Base-by-base conservation (phyloP, 92 coral and sea anemone species). In the Phenganax stokvisi region DNA sequence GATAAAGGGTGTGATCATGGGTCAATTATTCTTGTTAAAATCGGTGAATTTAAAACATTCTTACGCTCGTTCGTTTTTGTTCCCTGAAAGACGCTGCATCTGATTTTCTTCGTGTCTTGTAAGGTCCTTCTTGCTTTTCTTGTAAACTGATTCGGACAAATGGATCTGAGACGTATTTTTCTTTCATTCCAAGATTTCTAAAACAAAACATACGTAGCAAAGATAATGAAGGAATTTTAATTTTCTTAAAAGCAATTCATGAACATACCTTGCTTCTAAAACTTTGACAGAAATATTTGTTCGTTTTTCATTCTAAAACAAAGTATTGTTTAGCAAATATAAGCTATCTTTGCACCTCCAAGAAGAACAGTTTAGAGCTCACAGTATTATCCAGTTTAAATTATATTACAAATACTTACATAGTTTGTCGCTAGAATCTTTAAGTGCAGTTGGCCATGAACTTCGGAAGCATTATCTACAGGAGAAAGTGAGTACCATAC, bases 361-460 rank as follows among this genome's bases (percentile, higher is more conserved):
- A 37, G 47, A 37, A 37, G 3, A 37, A 37, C 47, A 37, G 47
- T 37, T 37, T 37, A 37, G 47, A 37, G 5, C 47, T 37, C 3
- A 37, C 47, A 65, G 10, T 3, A 65, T 11, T 65, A 12, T 65
- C 10, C 10, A 11, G 15, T 11, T 4, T 65, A 65, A 56, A 20
- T 10, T 4, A 9, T 7, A 13, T 59, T 52, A 31, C 7, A 17
- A 0, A 37, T 15, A 47, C 80, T 67, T 71, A 91, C 98, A 90
- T 85, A 83, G 44, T 86, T 96, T 60, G 81, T 72, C 53, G 90
- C 79, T 16, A 91, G 88, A 31, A 90, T 87, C 55, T 93, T 93
- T 8, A 91, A 76, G 30, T 90, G 87, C 63, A 93, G 85, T 37
- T 93, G 93, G 4, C 98, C 98, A 61, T 93, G 98, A 57, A 93